A percentile compares a stretch with the other conserved stretches of the same genome.
phyloP scores from a whole-genome alignment of 2,113 vertebrate genomes.

The Corynorhinus townsendii region DNA sequence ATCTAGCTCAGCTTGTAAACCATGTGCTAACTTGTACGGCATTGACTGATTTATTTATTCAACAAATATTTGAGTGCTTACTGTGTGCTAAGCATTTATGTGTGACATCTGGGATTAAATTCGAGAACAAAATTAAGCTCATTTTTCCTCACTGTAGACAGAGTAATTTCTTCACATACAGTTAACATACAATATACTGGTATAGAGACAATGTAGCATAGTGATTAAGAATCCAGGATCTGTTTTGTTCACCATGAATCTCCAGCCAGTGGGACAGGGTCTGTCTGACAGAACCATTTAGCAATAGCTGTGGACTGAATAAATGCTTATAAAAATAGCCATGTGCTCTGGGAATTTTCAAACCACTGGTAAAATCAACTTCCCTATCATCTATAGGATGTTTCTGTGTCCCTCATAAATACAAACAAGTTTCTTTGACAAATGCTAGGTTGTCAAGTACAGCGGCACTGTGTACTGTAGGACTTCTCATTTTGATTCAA shows the following conservation, averaged over 20 bases:
- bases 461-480: not conserved
- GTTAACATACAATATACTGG: not conserved
- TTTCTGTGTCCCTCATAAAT: not conserved
- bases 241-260: not conserved
- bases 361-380: not conserved
- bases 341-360: not conserved
- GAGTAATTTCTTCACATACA: not conserved
- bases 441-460: not conserved
- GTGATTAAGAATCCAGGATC: not conserved
- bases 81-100: not conserved
- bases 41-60: not conserved
- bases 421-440: not conserved
- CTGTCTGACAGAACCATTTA: not conserved
- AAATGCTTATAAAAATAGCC: not conserved
- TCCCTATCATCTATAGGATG: not conserved
- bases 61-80: not conserved
- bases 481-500: not conserved
- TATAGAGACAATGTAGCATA: not conserved
- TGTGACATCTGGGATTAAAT: not conserved
- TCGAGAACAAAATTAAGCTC: not conserved
- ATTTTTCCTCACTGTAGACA: not conserved
- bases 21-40: not conserved
- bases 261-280: not conserved
- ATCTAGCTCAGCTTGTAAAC: not conserved
- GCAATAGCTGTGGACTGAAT: not conserved